These are phyloP conservation scores for Stictocephala bisonia DNA, from an alignment of 2,888 invertebrate genomes.

Conservation along the genomic window DNA sequence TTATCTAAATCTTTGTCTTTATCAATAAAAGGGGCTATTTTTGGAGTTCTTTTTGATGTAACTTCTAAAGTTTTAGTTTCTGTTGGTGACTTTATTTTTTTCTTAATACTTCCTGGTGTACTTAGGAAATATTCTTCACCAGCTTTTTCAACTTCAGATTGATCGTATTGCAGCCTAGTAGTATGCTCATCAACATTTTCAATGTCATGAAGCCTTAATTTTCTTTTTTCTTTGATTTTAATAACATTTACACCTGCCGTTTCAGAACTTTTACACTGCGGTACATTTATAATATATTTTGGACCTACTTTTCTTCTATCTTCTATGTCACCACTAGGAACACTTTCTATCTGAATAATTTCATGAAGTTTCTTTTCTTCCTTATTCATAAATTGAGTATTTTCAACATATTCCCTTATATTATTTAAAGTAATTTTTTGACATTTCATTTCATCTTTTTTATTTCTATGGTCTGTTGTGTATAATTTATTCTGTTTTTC, in stretches of 20 bases:
- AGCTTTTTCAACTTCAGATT: not conserved
- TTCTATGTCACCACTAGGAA: not conserved
- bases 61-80: conserved; percentile 35
- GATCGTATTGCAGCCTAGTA: not conserved
- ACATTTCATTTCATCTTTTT: not conserved
- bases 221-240: conserved; percentile 31
- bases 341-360: conserved; percentile 24
- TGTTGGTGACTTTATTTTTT: conserved; percentile 20
- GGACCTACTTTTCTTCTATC: not conserved
- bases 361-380: conserved; percentile 23
- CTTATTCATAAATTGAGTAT: not conserved
- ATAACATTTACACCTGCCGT: not conserved
- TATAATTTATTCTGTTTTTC: not conserved
- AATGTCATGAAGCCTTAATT: conserved; percentile 3
- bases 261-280: not conserved
- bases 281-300: conserved; percentile 29
- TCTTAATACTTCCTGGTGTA: not conserved
- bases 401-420: conserved; percentile 25
- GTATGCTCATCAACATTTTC: conserved; percentile 15
- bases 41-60: not conserved
- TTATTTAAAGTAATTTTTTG: conserved; percentile 24
- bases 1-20: not conserved
- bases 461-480: not conserved
- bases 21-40: conserved; percentile 1
- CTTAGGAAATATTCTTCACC: too few species aligned